Base-by-base conservation (phyloP, 2,797 vertebrate genomes). In the Poeciliopsis gracilis region DNA sequence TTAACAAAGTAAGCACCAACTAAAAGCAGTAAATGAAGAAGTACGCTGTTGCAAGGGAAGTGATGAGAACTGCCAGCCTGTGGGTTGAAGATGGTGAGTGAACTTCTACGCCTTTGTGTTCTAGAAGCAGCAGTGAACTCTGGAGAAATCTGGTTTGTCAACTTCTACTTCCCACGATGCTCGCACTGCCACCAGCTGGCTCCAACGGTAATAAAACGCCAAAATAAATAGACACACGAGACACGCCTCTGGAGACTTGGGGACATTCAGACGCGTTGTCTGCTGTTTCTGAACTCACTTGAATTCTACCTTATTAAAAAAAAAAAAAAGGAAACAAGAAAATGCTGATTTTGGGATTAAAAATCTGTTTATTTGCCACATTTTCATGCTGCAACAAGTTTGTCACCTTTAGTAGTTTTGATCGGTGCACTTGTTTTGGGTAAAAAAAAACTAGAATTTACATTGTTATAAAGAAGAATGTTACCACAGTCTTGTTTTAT, bases 111-210 rank as follows among this genome's bases (percentile, higher is more conserved):
- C 79, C 30, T 77, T 6, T 88, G 82, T 82, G 36, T 90, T 88
- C 81, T 91, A 99, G 98, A 99, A 91, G 96, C 97, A 73, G 98
- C 97, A 76, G 94, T 99, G 80, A 97, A 96, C 86, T 99, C 98
- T 5, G 98, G 98, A 88, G 98, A 99, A 85, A 94, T 99, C 84
- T 99, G 98, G 98, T 99, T 99, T 92, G 94, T 99, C 88, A 99
- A 99, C 93, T 99, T 99, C 88, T 99, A 99, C 90, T 99, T 96
- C 78, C 97, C 98, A 72, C 96, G 97, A 47, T 99, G 98, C 81
- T 99, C 98, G 0, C 98, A 99, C 92, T 99, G 98, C 92, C 98
- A 99, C 84, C 94, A 98, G 33, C 95, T 99, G 81, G 98, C 98
- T 82, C 98, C 98, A 5, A 97, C 97, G 85, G 98, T 99, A 95